Conservation (phyloP, 2,888 invertebrate genomes). For the Ectemnius continuus region DNA sequence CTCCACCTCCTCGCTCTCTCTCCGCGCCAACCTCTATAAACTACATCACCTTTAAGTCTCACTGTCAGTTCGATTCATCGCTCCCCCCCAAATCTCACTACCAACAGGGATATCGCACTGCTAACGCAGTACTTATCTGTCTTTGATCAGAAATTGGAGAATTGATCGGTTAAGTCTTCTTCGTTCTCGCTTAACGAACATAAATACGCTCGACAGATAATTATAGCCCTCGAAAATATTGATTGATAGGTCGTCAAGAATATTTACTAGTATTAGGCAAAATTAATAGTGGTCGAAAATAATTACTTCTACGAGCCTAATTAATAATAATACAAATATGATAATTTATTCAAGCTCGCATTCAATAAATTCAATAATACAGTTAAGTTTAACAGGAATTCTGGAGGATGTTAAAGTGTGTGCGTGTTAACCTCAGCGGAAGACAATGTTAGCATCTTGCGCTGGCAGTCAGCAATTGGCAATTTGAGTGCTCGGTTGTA, state of each 20-base stretch:
- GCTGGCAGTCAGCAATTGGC: conserved; percentile 84
- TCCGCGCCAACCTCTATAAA: background rate
- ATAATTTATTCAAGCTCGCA: background rate
- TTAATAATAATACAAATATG: background rate
- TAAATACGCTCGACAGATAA: background rate
- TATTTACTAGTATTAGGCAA: too few species aligned
- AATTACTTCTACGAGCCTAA: background rate
- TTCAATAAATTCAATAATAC: conserved; percentile 44
- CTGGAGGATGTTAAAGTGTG: background rate
- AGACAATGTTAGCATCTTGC: conserved; percentile 84
- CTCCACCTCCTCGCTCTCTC: background rate
- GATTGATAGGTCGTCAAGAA: too few species aligned
- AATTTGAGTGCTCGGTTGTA: conserved; percentile 74
- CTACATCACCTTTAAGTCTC: background rate
- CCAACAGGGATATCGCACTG: too few species aligned
- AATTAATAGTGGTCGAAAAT: too few species aligned
- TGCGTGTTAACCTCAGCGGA: conserved; percentile 84
- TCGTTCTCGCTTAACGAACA: background rate
- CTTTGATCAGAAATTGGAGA: too few species aligned
- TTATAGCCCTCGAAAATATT: background rate
- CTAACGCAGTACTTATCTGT: too few species aligned
- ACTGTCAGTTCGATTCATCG: too few species aligned
- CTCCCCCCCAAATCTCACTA: too few species aligned
- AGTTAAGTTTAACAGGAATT: background rate
- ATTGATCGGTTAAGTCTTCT: too few species aligned